Base-by-base conservation (phyloP, 2,113 vertebrate species). In the Myotis yumanensis region DNA sequence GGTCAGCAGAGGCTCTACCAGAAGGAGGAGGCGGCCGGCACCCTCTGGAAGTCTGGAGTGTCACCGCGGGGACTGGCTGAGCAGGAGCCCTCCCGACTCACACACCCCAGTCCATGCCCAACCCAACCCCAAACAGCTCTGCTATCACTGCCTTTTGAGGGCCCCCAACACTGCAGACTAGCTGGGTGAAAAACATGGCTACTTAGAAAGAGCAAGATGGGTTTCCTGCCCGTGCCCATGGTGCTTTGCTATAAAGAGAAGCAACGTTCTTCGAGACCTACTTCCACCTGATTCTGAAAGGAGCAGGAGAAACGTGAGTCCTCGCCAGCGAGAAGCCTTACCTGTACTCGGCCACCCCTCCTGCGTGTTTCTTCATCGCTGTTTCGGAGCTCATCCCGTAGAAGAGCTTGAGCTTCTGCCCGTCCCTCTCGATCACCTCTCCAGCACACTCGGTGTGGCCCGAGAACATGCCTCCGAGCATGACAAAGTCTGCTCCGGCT, bases 321-420 rank as follows among this genome's bases (percentile, higher is more conserved):
- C 14, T 17, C 11, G 4, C n/a, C 2, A 2, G 6, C 1, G 11
- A 4, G 18, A 18, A 9, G 69, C 32, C 96, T 62, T 97, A 99
- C 99, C 99, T 99, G 97, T 99, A 99, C 91, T 99, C 99, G 0
- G 99, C 99, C 11, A 99, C 99, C 0, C 99, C 99, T 23, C 99
- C 99, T 0, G 99, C 98, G 1, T 99, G 99, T 73, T 99, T 99
- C 98, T 99, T 99, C 99, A 99, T 99, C 92, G 99, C 99, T 0
- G 99, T 99, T 89, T 99, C 99, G 0, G 99, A 99, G 97, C 99
- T 99, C 99, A 99, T 99, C 72, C 99, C 99, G 0, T 99, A 99
- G 98, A 99, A 99, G 0, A 99, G 98, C 96, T 99, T 99, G 96
- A 99, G 98, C 93, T 99, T 99, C 98, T 99, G 99, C 71, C 99